phyloP scores from a whole-genome alignment of 2,888 invertebrate genomes.

The Aporophyla lueneburgensis region DNA sequence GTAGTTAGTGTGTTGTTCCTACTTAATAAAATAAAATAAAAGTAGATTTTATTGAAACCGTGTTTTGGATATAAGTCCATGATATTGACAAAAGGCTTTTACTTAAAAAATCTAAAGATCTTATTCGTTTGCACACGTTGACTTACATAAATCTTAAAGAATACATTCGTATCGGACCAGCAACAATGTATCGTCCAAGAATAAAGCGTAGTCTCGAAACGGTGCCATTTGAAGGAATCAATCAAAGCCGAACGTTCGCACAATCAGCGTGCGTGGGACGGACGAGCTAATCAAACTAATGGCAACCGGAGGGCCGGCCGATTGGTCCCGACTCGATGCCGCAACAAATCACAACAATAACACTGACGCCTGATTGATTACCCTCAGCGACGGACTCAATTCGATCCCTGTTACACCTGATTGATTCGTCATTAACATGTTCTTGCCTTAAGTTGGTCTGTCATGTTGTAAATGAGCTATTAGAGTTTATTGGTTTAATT shows the following conservation, averaged over 20 bases:
- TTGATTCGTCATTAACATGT: constrained; percentile 78
- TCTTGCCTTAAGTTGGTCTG: constrained; percentile 45
- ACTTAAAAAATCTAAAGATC: no score
- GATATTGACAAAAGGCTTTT: background rate
- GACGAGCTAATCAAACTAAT: constrained; percentile 89
- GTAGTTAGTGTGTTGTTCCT: no score
- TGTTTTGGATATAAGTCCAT: no score
- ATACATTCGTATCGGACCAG: constrained; percentile 37
- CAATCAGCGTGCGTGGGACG: constrained; percentile 86
- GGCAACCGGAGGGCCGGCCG: constrained; percentile 77
- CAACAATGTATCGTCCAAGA: constrained; percentile 68
- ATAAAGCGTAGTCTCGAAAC: constrained; percentile 73
- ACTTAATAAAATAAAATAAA: no score
- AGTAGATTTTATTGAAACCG: background rate
- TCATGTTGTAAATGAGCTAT: constrained; percentile 33
- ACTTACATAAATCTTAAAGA: constrained; percentile 36
- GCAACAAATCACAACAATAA: constrained; percentile 89
- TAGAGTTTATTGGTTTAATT: constrained; percentile 16
- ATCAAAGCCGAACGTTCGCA: constrained; percentile 86
- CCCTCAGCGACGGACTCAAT: constrained; percentile 79
- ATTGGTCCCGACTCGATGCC: constrained; percentile 74
- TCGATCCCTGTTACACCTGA: constrained; percentile 81
- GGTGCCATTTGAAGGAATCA: constrained; percentile 86
- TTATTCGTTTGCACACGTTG: background rate
- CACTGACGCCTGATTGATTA: constrained; percentile 86